Evolutionary conservation across 2,113 vertebrate genomes (phyloP), one percentile per base, ranked within the genome.

Genomic region (Vicugna pacos): DNA sequence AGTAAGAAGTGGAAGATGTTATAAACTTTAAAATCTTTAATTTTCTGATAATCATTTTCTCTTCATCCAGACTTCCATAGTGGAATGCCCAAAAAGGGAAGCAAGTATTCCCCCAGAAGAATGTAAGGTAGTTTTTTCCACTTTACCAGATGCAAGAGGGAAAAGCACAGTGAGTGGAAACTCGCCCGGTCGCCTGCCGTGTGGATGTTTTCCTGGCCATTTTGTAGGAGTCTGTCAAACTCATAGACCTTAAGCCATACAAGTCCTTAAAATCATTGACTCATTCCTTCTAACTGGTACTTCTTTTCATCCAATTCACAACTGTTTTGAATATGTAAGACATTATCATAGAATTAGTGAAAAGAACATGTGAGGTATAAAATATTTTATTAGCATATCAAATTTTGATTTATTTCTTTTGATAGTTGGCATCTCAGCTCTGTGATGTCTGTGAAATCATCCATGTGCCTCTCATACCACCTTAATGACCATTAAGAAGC

Each of bases 11-110:
- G 6, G 73, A 82, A 48, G 46, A 70, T 46, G 88, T 54, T 69
- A 5, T 22, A 85, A 70, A 52, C 24, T 73, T 91, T 62, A 75
- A 96, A 91, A 73, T 14, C n/a, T 82, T 96, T 86, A 54, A 93
- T n/a, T 76, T 92, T 76, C 91, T 50, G 58, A 32, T 84, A 79
- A n/a, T 75, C 0, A n/a, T 88, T 93, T 96, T 89, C 48, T 84
- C 81, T 22, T 28, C 9, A n/a, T 81, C 48, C 22, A 58, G 20
- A 42, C 1, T 83, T 89, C 16, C 9, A 30, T 30, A 52, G n/a
- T 38, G 22, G 42, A 89, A 73, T 38, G 35, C 24, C 3, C 19
- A 5, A n/a, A 56, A 32, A 73, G 24, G 42, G 42, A 93, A 69
- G 20, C 8, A 65, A 56, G 6, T 38, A 32, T 52, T 77, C 24